Evolutionary conservation across 1,140 invertebrate genomes (phyloP).

Genomic region (Muscidifurax raptorellus): DNA sequence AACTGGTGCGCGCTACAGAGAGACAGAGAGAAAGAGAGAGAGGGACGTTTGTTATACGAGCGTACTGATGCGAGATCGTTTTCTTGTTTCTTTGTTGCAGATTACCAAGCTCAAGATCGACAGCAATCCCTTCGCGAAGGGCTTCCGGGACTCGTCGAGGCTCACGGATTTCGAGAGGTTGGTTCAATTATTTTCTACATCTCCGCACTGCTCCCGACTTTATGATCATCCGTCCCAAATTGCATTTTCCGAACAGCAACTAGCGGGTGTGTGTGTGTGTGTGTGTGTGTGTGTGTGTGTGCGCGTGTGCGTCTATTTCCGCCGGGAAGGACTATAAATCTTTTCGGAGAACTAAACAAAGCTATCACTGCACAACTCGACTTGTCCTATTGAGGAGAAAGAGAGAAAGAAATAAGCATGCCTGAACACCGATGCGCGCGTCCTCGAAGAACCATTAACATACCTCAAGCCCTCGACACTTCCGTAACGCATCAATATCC

Average conservation of each 20-base stretch:
- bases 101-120: slow-evolving; percentile 94
- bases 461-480: slow-evolving; percentile 6
- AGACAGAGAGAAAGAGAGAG: background rate
- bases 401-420: background rate
- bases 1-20: background rate
- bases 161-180: slow-evolving; percentile 84
- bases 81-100: slow-evolving; percentile 76
- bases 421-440: no score
- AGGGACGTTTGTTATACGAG: background rate
- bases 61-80: slow-evolving; percentile 6
- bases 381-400: no score
- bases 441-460: slow-evolving; percentile 1
- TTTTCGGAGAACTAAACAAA: background rate
- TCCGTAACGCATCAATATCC: slow-evolving; percentile 21
- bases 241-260: no score
- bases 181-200: slow-evolving; percentile 46
- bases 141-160: slow-evolving; percentile 87
- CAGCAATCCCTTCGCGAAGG: slow-evolving; percentile 91
- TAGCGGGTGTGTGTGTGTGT: no score
- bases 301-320: no score
- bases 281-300: no score
- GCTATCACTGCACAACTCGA: no score
- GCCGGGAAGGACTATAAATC: background rate
- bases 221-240: background rate
- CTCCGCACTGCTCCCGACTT: no score